These are phyloP conservation scores for Oreotrochilus melanogaster DNA, from an alignment of 2,113 vertebrate species.

Conservation along the genomic window DNA sequence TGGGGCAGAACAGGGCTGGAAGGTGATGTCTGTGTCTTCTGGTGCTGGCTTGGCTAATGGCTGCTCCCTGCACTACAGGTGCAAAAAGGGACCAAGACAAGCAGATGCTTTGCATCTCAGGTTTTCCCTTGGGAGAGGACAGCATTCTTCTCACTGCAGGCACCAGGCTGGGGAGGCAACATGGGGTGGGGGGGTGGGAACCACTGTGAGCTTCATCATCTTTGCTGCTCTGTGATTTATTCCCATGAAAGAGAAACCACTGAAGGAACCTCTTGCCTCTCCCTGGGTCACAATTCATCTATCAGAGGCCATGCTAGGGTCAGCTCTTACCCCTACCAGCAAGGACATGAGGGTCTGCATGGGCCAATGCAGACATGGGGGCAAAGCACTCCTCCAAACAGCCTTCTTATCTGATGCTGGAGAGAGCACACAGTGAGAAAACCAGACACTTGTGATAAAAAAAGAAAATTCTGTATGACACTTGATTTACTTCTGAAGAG, in stretches of 20 bases:
- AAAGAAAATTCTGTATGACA: background rate
- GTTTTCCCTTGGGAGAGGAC: background rate
- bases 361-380: background rate
- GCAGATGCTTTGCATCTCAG: background rate
- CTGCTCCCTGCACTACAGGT: background rate
- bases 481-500: background rate
- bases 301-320: background rate
- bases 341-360: background rate
- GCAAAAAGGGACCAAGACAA: background rate
- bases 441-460: background rate
- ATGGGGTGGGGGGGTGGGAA: background rate
- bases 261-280: background rate
- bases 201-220: background rate
- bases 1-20: background rate
- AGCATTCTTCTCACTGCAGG: accelerated
- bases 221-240: background rate
- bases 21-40: background rate
- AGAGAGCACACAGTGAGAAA: background rate
- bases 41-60: accelerated
- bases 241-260: background rate
- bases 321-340: background rate
- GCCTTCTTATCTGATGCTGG: background rate
- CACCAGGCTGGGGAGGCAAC: background rate
- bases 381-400: background rate
- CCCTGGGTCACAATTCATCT: background rate